phyloP scores from a whole-genome alignment of 2,888 invertebrate genomes.

The Bruchidius siliquastri region DNA sequence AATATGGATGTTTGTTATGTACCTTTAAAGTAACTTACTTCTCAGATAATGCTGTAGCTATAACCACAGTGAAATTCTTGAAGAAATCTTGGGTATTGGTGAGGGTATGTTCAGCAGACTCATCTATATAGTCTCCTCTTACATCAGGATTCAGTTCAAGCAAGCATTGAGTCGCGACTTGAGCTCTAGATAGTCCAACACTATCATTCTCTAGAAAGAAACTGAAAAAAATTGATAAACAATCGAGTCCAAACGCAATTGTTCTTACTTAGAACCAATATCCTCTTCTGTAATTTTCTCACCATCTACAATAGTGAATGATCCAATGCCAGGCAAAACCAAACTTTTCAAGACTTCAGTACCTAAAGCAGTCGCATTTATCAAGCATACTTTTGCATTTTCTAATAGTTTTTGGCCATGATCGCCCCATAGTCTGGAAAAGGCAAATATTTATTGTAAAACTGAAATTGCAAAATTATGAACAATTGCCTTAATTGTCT shows the following conservation, averaged over 20 bases:
- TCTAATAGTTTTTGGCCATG: slow-evolving; percentile 91
- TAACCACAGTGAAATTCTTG: slow-evolving; percentile 79
- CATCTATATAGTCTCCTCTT: slow-evolving; percentile 86
- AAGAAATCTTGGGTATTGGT: slow-evolving; percentile 86
- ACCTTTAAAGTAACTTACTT: slow-evolving; percentile 46
- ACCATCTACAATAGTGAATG: slow-evolving; percentile 90
- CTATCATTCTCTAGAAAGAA: slow-evolving; percentile 86
- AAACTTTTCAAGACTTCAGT: slow-evolving; percentile 94
- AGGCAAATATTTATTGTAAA: neutral
- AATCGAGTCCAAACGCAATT: neutral
- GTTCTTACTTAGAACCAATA: slow-evolving; percentile 79
- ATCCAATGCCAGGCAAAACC: slow-evolving; percentile 89
- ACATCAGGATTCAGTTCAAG: slow-evolving; percentile 91
- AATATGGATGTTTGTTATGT: too few species aligned
- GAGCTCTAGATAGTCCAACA: slow-evolving; percentile 79
- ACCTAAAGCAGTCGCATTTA: slow-evolving; percentile 89
- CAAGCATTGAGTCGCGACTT: slow-evolving; percentile 75
- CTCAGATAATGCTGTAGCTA: slow-evolving; percentile 74
- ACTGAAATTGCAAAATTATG: slow-evolving; percentile 1
- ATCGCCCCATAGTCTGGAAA: slow-evolving; percentile 89
- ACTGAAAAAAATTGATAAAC: slow-evolving; percentile 46
- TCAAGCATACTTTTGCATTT: slow-evolving; percentile 83
- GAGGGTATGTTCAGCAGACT: slow-evolving; percentile 78
- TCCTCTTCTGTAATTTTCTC: slow-evolving; percentile 84
- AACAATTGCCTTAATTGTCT: slow-evolving; percentile 56